Evolutionary conservation across 2,113 vertebrate genomes (phyloP).

Genomic region (Mesitornis unicolor): DNA sequence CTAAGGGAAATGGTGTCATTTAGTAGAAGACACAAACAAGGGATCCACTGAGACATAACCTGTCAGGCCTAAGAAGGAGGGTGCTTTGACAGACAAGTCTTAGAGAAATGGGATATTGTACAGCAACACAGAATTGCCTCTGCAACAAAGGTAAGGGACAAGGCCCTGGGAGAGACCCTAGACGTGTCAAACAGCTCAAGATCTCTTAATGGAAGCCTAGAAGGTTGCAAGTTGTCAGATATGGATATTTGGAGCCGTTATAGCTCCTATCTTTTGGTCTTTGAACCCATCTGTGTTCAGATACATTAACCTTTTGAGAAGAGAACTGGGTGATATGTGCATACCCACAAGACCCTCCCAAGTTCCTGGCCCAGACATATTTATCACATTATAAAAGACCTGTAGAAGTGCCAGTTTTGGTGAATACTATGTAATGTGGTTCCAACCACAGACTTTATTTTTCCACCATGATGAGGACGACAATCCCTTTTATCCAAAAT

Average conservation of each 20-base stretch:
- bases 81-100: not conserved
- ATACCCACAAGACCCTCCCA: not conserved
- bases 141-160: not conserved
- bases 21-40: not conserved
- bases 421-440: slow-evolving; percentile 1
- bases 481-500: not conserved
- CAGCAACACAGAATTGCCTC: not conserved
- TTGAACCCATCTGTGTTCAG: not conserved
- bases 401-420: slow-evolving; percentile 5
- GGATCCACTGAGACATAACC: not conserved
- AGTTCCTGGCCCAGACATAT: not conserved
- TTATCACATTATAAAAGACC: not conserved
- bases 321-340: not conserved
- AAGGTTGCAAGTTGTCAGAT: not conserved
- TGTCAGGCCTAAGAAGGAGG: not conserved
- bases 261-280: not conserved
- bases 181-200: not conserved
- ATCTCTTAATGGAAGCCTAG: not conserved
- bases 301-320: not conserved
- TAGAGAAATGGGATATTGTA: not conserved
- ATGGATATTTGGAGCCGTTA: not conserved
- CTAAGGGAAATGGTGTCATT: not conserved
- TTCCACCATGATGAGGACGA: not conserved
- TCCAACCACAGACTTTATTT: slow-evolving; percentile 10
- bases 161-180: not conserved